Evolutionary conservation across 2,888 invertebrate genomes (phyloP), one percentile per base, ranked within the genome.

Genomic region (Marasmarcha lunaedactyla): DNA sequence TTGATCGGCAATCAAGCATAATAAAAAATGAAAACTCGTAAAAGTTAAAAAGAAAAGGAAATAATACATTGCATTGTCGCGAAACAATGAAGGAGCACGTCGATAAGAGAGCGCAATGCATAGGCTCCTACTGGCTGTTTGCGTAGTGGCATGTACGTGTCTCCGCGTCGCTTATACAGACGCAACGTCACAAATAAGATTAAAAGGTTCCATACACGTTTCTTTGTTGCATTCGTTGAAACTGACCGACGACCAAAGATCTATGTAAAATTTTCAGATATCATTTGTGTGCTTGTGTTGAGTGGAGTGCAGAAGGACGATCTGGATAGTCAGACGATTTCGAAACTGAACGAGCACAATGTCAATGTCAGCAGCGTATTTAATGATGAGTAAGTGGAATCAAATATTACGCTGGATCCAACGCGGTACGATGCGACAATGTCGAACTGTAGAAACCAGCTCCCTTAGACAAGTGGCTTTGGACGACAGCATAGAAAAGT

Each of bases 131-230:
- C 53, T 73, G 50, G 56, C 69, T 46, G 60, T 60, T 40, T 54
- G 59, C 59, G 69, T 61, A 54, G 46, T 78, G 59, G 62, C 73
- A 78, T 83, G 81, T 83, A 79, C 71, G 81, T 81, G 42, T 36
- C 45, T 57, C 55, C 54, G 67, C 63, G 30, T 7, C 11, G 30
- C 30, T 30, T 11, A 30, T 11, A 11, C 30, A 50, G 56, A 57
- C 55, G 57, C 59, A 57, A 55, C 52, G 53, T 46, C 64, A 44
- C 59, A 57, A 45, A 65, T 60, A 53, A 42, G 39, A 50, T 70
- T 71, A 78, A 77, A 81, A 78, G 79, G 79, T 79, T 71, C 54
- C 61, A 59, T 7, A 10, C 11, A 30, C 6, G 11, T 30, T n/a
- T n/a, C 30, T 30, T 30, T n/a, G 11, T 30, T 30, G 3, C 30